Base-by-base conservation (phyloP, 2,113 vertebrate species). In the Pseudonaja textilis region DNA sequence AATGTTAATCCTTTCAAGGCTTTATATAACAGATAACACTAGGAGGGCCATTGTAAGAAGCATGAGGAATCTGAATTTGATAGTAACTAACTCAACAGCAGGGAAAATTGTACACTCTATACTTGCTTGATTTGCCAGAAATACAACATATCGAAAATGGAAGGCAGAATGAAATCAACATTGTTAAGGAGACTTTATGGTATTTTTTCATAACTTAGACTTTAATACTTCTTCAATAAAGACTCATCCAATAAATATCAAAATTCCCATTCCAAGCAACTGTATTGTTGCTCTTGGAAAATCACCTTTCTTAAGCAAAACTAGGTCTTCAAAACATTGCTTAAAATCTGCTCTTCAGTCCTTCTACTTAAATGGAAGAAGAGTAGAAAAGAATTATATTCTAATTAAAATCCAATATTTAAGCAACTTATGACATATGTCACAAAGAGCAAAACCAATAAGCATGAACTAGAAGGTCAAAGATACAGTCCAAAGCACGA, bases 1-100 rank as follows among this genome's bases (percentile, higher is more conserved):
- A 54, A 90, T 85, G 85, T 93, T 90, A 93, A 93, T 93, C 42
- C 88, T 86, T 90, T 86, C 92, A 90, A 85, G 45, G 55, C 74
- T 59, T 89, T 90, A 93, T 86, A 57, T 87, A 93, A 93, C 56
- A 93, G 56, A 90, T 64, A 64, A 93, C 45, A 42, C 89, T 59
- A 54, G n/a, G 89, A 93, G 56, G 56, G 56, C 4, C 64, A 93
- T 34, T 64, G 14, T 64, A 87, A 34, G 16, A 90, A 93, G n/a
- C 89, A 93, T 39, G 23, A 89, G 45, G 61, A 89, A 92, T 90
- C 86, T 85, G 56, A 87, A 87, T 93, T 93, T 90, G 88, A 89
- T 10, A 45, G 42, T 25, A 81, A 90, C 74, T 86, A 45, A 61
- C 29, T 57, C 39, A 9, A 34, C 55, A 86, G 74, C 55, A 86